Base-by-base conservation (phyloP, 1,140 invertebrate genomes). In the Zaprionus ghesquierei region DNA sequence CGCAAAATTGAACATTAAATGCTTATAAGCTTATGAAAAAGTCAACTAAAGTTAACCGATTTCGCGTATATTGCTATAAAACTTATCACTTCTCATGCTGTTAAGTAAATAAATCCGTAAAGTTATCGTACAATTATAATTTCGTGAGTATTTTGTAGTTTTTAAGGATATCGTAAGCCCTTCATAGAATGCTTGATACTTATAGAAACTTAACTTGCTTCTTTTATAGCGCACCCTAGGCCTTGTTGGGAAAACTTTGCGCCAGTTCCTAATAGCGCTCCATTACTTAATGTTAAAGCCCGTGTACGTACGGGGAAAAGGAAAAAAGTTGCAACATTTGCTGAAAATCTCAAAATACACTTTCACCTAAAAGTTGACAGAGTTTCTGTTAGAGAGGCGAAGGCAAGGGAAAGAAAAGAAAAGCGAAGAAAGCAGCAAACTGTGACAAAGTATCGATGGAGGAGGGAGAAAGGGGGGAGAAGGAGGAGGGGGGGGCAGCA, bases 331-430 rank as follows among this genome's bases (percentile, higher is more conserved):
- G 65, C 59, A 69, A 60, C 71, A 69, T 63, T 74, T 69, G 66
- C 82, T 86, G 63, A 68, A 72, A 87, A 66, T 66, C 66, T 81
- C 74, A 63, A 22, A 61, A 62, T 55, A 77, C 75, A 87, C 82
- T 86, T 87, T 86, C 82, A 81, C 81, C 81, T 65, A 87, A 87
- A 87, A 86, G 78, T 86, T 87, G 63, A 87, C 78, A 76, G 70
- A 81, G 71, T 73, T 76, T 50, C 62, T 18, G 44, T 2, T 5
- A n/a, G 13, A 38, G 13, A n/a, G 31, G 60, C 9, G n/a, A n/a
- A 29, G n/a, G 15, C 3, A 18, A 41, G 23, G 60, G n/a, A 27
- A 31, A 62, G 49, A 13, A n/a, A 27, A 29, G 51, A 49, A 68
- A 64, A 46, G 74, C 50, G 65, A 62, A 33, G 31, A 33, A 33